Conservation (phyloP, 2,888 invertebrate species). For the Diadromus collaris region DNA sequence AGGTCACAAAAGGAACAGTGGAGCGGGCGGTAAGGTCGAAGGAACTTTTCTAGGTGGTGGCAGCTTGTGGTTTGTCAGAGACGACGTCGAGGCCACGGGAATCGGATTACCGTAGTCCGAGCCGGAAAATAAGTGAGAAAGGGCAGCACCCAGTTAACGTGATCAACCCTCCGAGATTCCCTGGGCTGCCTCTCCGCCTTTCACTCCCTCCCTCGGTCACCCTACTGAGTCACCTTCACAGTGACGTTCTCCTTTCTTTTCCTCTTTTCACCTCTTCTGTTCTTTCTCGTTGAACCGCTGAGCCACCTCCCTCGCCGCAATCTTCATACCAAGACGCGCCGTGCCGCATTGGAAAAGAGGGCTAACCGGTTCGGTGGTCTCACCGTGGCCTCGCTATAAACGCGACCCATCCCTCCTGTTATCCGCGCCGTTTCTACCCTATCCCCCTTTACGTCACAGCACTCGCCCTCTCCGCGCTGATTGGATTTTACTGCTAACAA, state of each 20-base stretch:
- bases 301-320: constrained; percentile 2
- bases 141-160: constrained; percentile 71
- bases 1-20: constrained; percentile 6
- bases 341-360: constrained; percentile 41
- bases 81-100: constrained; percentile 47
- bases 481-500: constrained; percentile 79
- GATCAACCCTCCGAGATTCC: constrained; percentile 60
- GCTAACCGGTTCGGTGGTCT: constrained; percentile 39
- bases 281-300: constrained; percentile 50
- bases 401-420: constrained; percentile 30
- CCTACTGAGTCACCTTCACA: constrained; percentile 34
- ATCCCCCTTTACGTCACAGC: constrained; percentile 17
- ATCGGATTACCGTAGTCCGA: constrained; percentile 50
- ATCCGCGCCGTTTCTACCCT: constrained; percentile 32
- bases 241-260: constrained; percentile 53
- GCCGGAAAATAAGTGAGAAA: constrained; percentile 75
- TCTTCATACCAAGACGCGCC: constrained; percentile 4
- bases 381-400: constrained; percentile 27
- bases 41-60: constrained; percentile 10
- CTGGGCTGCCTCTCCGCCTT: constrained; percentile 53
- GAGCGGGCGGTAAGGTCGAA: constrained; percentile 19
- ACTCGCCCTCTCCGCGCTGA: constrained; percentile 68
- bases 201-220: constrained; percentile 51
- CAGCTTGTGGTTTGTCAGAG: constrained; percentile 44
- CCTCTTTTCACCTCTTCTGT: constrained; percentile 45